These are phyloP conservation scores for Melitaea cinxia DNA, from an alignment of 1,140 invertebrate species.

Conservation along the genomic window DNA sequence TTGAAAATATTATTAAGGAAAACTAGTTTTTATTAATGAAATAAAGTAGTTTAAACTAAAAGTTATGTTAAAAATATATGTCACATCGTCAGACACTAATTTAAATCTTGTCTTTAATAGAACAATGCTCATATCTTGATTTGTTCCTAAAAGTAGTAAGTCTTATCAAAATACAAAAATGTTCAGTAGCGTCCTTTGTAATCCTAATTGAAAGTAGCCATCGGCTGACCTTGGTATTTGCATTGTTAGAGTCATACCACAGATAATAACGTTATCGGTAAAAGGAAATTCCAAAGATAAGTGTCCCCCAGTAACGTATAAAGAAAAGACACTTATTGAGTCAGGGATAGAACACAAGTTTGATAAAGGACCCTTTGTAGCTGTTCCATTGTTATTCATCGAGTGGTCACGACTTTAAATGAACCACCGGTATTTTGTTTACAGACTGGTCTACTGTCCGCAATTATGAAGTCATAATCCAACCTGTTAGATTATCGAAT, in stretches of 20 bases:
- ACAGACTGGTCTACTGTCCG: slow-evolving; percentile 16
- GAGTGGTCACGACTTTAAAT: slow-evolving; percentile 22
- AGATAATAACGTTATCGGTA: slow-evolving; percentile 48
- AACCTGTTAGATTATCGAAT: slow-evolving; percentile 54
- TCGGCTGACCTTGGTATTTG: slow-evolving; percentile 54
- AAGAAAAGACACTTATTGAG: slow-evolving; percentile 14
- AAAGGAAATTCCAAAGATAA: slow-evolving; percentile 46
- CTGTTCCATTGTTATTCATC: slow-evolving; percentile 19
- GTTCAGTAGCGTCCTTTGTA: neutral
- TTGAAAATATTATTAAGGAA: too few relatives aligned
- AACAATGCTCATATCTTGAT: too few relatives aligned
- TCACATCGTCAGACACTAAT: too few relatives aligned
- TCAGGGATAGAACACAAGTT: slow-evolving; percentile 12
- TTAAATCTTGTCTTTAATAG: too few relatives aligned
- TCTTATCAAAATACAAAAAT: slow-evolving; percentile 1
- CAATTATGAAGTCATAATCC: slow-evolving; percentile 26
- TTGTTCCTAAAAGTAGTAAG: too few relatives aligned
- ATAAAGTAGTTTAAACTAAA: too few relatives aligned
- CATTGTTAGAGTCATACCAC: slow-evolving; percentile 38
- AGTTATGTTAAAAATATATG: too few relatives aligned
- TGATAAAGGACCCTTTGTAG: slow-evolving; percentile 26
- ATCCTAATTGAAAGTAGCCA: slow-evolving; percentile 2
- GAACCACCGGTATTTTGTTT: slow-evolving; percentile 6
- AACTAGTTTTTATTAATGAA: too few relatives aligned
- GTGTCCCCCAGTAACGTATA: neutral